Evolutionary conservation across 2,113 vertebrate genomes (phyloP), one percentile per base, ranked within the genome.

Genomic region (Oceanodroma tethys): DNA sequence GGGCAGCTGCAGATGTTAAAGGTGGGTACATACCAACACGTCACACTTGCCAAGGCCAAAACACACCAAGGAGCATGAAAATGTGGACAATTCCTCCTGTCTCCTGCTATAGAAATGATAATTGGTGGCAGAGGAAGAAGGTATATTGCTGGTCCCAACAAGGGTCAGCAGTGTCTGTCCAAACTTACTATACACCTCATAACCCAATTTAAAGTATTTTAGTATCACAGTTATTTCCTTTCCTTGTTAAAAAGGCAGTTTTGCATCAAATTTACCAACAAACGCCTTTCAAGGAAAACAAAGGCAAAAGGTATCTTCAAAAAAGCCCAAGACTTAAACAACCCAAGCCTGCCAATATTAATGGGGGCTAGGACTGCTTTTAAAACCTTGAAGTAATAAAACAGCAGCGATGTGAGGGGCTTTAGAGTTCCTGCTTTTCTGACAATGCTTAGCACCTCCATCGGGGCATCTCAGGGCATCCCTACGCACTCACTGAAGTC

Each of bases 1-100:
- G 42, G 32, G 38, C 45, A 72, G 52, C 0, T 45, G 30, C 22
- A 62, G 82, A 13, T 48, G 17, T 23, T 16, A 38, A 36, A 58
- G 63, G 68, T 78, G 86, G 15, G 27, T 22, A 53, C 23, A 1
- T 4, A 52, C 11, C 3, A 38, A 38, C 1, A 0, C 1, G 13
- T 42, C 63, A 30, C 63, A 5, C 9, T 14, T n/a, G n/a, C n/a
- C n/a, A n/a, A n/a, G n/a, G n/a, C n/a, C n/a, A n/a, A n/a, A n/a
- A n/a, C n/a, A n/a, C n/a, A n/a, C n/a, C 58, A 29, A 76, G 63
- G 32, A 75, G 36, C 29, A 16, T 3, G 23, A 59, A 72, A 66
- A 75, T 1, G 16, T 13, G 38, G 22, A 30, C 1, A 3, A 2
- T 7, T 66, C 23, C 10, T 42, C 20, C 9, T 58, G 43, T 22